A percentile compares a stretch with the other conserved stretches of the same genome.
Evolutionary conservation across 2,888 invertebrate species (phyloP).

Genomic region (Hyalella azteca): DNA sequence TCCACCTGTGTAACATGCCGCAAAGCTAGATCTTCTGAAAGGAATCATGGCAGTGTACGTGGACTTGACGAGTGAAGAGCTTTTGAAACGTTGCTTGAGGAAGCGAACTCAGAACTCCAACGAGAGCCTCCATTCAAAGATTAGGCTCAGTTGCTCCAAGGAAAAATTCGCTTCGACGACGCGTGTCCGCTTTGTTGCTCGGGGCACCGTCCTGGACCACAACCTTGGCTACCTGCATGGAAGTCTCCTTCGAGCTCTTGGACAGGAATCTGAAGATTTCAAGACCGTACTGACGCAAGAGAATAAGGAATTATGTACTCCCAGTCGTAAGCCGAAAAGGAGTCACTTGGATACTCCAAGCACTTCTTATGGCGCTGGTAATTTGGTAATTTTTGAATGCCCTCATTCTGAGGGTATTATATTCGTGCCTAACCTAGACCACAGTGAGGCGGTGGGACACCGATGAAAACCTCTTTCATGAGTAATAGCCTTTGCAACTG

Average conservation of each 20-base stretch:
- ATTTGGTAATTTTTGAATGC: not conserved
- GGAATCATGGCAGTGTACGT: conserved; percentile 13
- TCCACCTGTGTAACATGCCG: not conserved
- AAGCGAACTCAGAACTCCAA: conserved; percentile 34
- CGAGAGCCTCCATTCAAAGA: not conserved
- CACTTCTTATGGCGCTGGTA: not conserved
- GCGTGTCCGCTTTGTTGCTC: not conserved
- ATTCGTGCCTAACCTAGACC: not conserved
- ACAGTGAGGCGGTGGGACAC: not conserved
- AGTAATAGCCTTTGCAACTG: too few species aligned
- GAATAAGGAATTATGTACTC: not conserved
- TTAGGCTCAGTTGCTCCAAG: not conserved
- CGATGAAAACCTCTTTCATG: not conserved
- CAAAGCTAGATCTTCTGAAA: not conserved
- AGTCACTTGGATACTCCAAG: not conserved
- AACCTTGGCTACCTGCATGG: not conserved
- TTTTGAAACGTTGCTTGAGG: conserved; percentile 8
- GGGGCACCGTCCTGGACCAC: not conserved
- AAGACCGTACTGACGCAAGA: not conserved
- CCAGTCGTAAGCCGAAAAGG: not conserved
- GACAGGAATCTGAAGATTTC: not conserved
- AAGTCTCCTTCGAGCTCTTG: not conserved
- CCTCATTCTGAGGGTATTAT: not conserved
- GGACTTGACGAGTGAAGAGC: conserved; percentile 12
- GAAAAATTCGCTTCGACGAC: not conserved